Conservation (phyloP, 1,140 invertebrate species). For the Littorina saxatilis region DNA sequence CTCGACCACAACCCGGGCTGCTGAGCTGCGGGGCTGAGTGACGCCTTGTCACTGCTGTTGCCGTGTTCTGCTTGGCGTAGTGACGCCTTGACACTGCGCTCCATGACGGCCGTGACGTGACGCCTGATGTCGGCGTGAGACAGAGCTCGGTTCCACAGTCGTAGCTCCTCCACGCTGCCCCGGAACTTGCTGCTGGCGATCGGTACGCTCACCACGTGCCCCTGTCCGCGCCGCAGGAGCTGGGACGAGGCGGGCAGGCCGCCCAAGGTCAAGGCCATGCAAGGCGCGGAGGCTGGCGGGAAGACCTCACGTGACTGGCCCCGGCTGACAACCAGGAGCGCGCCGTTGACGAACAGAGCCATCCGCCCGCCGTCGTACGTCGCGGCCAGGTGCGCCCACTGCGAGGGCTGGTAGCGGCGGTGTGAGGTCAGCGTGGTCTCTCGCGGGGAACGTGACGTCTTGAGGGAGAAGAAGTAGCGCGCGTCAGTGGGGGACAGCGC, state of each 20-base stretch:
- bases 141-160: constrained; percentile 23
- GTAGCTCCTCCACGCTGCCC: constrained; percentile 12
- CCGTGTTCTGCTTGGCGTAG: no score
- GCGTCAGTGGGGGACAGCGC: constrained; percentile 5
- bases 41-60: no score
- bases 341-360: constrained; percentile 51
- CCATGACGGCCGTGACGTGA: neutral
- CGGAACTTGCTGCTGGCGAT: neutral
- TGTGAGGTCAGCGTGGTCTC: constrained; percentile 34
- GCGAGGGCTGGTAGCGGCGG: constrained; percentile 42
- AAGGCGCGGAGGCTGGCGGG: constrained; percentile 17
- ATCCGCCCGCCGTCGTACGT: constrained; percentile 49
- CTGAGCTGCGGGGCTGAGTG: no score
- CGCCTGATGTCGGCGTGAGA: neutral
- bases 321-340: constrained; percentile 43
- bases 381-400: constrained; percentile 52
- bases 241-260: constrained; percentile 44
- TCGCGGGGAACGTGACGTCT: constrained; percentile 44
- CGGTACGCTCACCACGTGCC: constrained; percentile 20
- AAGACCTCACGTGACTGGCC: constrained; percentile 54
- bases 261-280: constrained; percentile 53
- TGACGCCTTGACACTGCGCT: no score
- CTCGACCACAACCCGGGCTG: no score
- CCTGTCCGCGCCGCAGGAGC: constrained; percentile 35
- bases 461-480: constrained; percentile 45